These are phyloP conservation scores for Periophthalmus modestus DNA, from an alignment of 2,113 vertebrate species.

Conservation along the genomic window DNA sequence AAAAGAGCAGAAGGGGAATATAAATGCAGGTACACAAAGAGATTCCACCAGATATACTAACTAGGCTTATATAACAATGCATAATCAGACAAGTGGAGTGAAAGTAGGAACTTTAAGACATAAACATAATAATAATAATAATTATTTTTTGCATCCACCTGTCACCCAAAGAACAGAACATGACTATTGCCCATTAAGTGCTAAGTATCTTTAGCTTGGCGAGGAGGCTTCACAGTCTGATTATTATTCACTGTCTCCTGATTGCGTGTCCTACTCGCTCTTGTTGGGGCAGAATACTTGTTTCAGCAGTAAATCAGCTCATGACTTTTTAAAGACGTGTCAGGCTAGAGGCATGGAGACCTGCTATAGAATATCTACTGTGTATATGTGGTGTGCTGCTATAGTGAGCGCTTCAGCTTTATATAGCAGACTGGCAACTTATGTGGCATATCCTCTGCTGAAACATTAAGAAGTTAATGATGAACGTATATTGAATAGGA, in stretches of 20 bases:
- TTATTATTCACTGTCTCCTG: conserved; percentile 42
- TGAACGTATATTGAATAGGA: too few relatives aligned
- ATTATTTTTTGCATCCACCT: neutral
- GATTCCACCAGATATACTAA: conserved; percentile 14
- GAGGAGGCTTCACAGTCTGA: conserved; percentile 16
- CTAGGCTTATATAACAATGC: neutral
- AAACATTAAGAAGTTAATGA: too few relatives aligned
- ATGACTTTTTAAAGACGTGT: conserved; percentile 35
- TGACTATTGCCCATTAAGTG: neutral
- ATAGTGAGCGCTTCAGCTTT: neutral
- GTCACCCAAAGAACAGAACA: neutral
- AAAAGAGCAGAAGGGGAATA: conserved; percentile 42
- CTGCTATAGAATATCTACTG: neutral
- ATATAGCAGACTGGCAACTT: neutral
- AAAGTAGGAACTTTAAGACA: conserved; percentile 3
- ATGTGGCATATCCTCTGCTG: neutral
- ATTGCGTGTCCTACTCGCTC: conserved; percentile 25
- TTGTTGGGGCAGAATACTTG: conserved; percentile 33
- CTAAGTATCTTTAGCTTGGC: neutral
- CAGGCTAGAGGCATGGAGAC: conserved; percentile 14
- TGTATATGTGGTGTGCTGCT: neutral
- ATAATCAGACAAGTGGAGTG: neutral
- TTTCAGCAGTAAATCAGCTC: conserved; percentile 37
- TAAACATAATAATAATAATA: conserved; percentile 9
- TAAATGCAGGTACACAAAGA: conserved; percentile 22